phyloP scores from a whole-genome alignment of 2,113 vertebrate genomes.

The Trinectes maculatus region DNA sequence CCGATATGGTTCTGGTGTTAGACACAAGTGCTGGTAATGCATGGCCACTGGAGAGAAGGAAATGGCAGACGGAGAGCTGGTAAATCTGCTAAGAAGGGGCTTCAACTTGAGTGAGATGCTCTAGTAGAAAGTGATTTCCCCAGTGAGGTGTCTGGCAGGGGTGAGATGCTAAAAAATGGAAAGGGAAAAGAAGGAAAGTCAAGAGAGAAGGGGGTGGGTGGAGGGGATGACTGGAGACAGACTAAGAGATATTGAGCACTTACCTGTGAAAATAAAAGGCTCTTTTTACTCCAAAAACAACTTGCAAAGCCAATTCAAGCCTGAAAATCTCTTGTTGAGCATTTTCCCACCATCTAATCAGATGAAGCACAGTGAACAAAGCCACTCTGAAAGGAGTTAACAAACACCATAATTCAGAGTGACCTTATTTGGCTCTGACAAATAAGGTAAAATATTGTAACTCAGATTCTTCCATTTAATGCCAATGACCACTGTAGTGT shows the following conservation, averaged over 20 bases:
- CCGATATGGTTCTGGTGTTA: neutral
- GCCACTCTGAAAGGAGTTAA: neutral
- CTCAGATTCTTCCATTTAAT: no score
- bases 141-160: conserved; percentile 24
- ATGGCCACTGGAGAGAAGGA: conserved; percentile 14
- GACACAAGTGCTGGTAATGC: conserved; percentile 14
- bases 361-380: neutral
- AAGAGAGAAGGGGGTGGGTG: conserved; percentile 5
- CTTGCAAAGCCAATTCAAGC: neutral
- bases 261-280: conserved; percentile 18
- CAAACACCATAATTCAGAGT: no score
- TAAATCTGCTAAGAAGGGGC: conserved; percentile 5
- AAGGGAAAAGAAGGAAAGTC: conserved; percentile 1
- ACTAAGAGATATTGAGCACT: conserved; percentile 3
- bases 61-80: neutral
- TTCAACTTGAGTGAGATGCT: conserved; percentile 23
- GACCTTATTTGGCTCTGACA: no score
- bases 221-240: neutral
- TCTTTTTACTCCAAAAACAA: conserved; percentile 26
- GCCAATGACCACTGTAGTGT: no score
- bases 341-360: neutral
- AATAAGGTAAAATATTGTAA: no score
- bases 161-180: conserved; percentile 3
- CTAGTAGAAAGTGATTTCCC: conserved; percentile 33
- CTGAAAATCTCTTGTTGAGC: neutral